Evolutionary conservation across 2,888 invertebrate genomes (phyloP), one percentile per base, ranked within the genome.

Genomic region (Tinea trinotella): DNA sequence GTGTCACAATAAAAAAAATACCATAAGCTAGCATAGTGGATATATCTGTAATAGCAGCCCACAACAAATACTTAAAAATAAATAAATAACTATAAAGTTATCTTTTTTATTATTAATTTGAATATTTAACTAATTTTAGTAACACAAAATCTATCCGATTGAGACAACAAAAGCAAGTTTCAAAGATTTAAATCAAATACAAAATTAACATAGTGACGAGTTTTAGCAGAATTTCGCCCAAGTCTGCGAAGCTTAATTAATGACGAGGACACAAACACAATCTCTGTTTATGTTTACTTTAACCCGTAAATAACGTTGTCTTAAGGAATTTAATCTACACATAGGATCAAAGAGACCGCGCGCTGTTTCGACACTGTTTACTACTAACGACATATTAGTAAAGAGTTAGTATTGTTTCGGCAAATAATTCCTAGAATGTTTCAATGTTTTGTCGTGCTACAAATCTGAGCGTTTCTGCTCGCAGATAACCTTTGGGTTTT

Each of bases 381-480:
- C 50, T 9, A 15, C 50, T 24, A 48, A 48, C 48, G 22, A 24
- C 24, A 50, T 24, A 50, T 50, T 50, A 1, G 50, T 50, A 24
- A 22, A 50, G 24, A 48, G 74, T 69, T 81, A 73, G 69, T 82
- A 80, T 84, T 83, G 82, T 81, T 81, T 79, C 71, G 79, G 79
- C 76, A 83, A 84, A 84, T 84, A 81, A 71, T 83, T 78, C 83
- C 68, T 65, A 69, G 84, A 83, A 80, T 73, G 71, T 67, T 72
- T 65, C 63, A 66, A 67, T 56, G 40, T 40, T 12, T 17, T 48
- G 48, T 15, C 6, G 22, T 4, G 13, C 74, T 64, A 62, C 80
- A 80, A 84, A 83, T 83, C 81, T 76, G 76, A 68, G 58, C 61
- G 60, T 59, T 71, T 2, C 15, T 44, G 13, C 15, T 10, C 35